Evolutionary conservation across 2,797 vertebrate genomes (phyloP).

Genomic region (Buceros bicornis): DNA sequence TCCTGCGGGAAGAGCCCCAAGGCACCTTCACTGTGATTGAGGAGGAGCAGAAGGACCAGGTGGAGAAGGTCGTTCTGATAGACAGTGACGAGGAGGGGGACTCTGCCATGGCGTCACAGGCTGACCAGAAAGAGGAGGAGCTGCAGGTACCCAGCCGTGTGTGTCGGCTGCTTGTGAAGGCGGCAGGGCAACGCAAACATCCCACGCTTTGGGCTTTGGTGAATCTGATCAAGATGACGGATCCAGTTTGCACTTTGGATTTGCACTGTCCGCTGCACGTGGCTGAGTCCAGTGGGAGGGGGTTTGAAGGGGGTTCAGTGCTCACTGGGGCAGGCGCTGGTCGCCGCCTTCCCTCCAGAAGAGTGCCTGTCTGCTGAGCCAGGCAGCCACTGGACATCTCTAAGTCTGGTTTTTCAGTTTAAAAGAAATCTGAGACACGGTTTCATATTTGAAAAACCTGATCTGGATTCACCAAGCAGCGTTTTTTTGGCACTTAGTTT

Average conservation of each 20-base stretch:
- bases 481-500: background rate
- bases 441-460: conserved; percentile 2
- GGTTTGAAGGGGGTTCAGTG: background rate
- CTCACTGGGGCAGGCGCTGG: background rate
- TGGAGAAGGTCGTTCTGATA: conserved; percentile 90
- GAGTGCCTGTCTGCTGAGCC: background rate
- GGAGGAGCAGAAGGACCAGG: conserved; percentile 89
- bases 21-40: conserved; percentile 91
- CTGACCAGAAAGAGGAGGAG: conserved; percentile 95
- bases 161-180: fast-evolving
- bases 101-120: conserved; percentile 96
- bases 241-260: background rate
- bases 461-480: background rate
- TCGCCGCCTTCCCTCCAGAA: background rate
- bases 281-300: background rate
- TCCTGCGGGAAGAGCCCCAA: conserved; percentile 88
- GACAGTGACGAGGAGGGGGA: conserved; percentile 97
- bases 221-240: background rate
- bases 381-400: background rate
- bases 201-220: background rate
- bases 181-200: fast-evolving
- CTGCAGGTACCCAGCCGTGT: conserved; percentile 74
- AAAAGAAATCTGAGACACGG: background rate
- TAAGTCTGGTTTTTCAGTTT: background rate
- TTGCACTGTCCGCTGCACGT: background rate